phyloP scores from a whole-genome alignment of 2,888 invertebrate species.

The Syrista parreyssii region DNA sequence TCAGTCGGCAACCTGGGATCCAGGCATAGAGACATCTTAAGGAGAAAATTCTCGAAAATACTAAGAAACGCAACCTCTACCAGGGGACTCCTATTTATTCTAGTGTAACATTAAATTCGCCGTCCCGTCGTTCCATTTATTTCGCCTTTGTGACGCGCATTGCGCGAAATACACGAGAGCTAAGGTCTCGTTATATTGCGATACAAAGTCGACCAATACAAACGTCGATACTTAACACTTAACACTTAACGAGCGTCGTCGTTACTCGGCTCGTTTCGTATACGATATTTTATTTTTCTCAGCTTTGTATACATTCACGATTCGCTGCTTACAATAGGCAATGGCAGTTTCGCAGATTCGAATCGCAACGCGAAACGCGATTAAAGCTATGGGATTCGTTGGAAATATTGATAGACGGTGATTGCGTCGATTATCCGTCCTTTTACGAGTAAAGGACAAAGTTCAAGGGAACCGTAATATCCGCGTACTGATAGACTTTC shows the following conservation, averaged over 20 bases:
- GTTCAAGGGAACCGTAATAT: conserved; percentile 33
- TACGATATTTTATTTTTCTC: not conserved
- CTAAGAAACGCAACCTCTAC: not conserved
- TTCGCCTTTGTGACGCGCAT: not conserved
- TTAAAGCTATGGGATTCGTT: not conserved
- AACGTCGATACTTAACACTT: not conserved
- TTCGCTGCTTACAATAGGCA: not conserved
- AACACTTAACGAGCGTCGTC: not conserved
- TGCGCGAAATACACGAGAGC: not conserved
- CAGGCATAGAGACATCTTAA: not conserved
- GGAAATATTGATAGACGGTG: not conserved
- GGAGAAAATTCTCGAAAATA: not conserved
- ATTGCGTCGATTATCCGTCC: not conserved
- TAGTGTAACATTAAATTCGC: not conserved
- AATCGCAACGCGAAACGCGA: not conserved
- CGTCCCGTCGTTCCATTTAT: not conserved
- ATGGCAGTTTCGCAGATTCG: not conserved
- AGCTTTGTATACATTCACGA: not conserved
- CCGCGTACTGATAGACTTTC: conserved; percentile 41
- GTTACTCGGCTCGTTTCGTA: not conserved
- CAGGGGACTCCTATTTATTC: not conserved
- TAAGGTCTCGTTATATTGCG: not conserved
- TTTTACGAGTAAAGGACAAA: not conserved
- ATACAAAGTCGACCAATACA: not conserved
- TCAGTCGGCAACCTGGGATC: not conserved